phyloP scores from a whole-genome alignment of 2,888 invertebrate species.

The Aspidiotus rigidus region DNA sequence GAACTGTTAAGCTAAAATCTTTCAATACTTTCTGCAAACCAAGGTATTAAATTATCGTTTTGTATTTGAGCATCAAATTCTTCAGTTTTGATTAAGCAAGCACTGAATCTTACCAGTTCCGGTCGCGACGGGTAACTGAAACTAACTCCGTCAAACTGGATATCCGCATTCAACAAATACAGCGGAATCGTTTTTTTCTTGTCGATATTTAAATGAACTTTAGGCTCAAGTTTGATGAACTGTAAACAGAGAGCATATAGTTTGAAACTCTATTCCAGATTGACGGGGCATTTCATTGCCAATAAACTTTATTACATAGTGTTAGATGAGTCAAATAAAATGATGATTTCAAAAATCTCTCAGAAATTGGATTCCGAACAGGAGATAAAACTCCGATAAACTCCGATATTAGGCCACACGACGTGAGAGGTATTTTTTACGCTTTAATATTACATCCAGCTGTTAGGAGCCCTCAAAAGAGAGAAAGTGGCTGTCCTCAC shows the following conservation, averaged over 20 bases:
- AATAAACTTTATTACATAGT: too few relatives aligned
- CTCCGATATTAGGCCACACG: too few relatives aligned
- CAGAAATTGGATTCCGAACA: constrained; percentile 7
- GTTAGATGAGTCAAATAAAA: constrained; percentile 21
- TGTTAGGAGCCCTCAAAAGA: too few relatives aligned
- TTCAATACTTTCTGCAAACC: constrained; percentile 47
- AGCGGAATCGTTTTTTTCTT: constrained; percentile 52
- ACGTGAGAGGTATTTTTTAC: too few relatives aligned
- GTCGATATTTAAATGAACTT: constrained; percentile 58
- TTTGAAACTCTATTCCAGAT: neutral
- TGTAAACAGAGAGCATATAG: constrained; percentile 43
- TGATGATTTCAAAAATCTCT: neutral
- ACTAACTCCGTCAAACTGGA: constrained; percentile 73
- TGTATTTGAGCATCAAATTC: neutral
- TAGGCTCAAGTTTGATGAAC: constrained; percentile 64
- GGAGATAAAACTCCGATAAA: too few relatives aligned
- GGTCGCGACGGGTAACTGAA: constrained; percentile 83
- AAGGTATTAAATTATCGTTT: neutral
- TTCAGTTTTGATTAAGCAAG: constrained; percentile 33
- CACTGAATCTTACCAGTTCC: constrained; percentile 46
- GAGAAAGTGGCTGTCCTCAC: too few relatives aligned
- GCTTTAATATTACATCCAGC: too few relatives aligned
- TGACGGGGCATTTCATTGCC: too few relatives aligned
- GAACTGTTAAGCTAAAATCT: constrained; percentile 70
- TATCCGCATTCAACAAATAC: constrained; percentile 63